These are phyloP conservation scores for Glaucopsyche alexis DNA, from an alignment of 2,888 invertebrate species.

Conservation along the genomic window DNA sequence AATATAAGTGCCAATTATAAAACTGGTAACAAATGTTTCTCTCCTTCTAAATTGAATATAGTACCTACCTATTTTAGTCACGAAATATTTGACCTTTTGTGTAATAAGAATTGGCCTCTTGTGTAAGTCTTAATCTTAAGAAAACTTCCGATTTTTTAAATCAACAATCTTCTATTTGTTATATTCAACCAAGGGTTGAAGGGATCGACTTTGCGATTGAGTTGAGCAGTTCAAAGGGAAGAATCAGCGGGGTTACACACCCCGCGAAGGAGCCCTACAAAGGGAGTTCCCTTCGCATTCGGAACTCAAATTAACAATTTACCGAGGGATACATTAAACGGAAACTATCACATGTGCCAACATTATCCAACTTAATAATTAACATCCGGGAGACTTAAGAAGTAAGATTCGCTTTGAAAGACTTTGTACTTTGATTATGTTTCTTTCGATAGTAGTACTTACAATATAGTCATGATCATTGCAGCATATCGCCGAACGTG, in stretches of 20 bases:
- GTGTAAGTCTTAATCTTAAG: conserved; percentile 55
- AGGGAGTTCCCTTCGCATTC: conserved; percentile 58
- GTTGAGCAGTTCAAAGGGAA: conserved; percentile 74
- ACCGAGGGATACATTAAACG: neutral
- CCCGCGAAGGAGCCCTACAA: conserved; percentile 68
- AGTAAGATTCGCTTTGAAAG: neutral
- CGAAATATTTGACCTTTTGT: neutral
- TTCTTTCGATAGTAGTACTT: no score
- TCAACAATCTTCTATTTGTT: conserved; percentile 72
- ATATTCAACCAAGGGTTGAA: conserved; percentile 77
- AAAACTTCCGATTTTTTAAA: conserved; percentile 77
- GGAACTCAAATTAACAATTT: conserved; percentile 41
- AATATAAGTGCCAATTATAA: no score
- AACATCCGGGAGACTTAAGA: neutral
- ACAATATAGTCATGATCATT: no score
- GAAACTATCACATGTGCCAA: conserved; percentile 23
- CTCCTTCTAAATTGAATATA: no score
- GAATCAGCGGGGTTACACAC: conserved; percentile 75
- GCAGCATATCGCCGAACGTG: no score
- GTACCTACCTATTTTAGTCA: no score
- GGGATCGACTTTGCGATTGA: conserved; percentile 77
- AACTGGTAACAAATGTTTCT: no score
- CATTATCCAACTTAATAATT: conserved; percentile 7
- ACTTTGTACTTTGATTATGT: neutral
- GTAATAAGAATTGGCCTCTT: neutral